phyloP scores from a whole-genome alignment of 2,888 invertebrate genomes.

The Hybos culiciformis region DNA sequence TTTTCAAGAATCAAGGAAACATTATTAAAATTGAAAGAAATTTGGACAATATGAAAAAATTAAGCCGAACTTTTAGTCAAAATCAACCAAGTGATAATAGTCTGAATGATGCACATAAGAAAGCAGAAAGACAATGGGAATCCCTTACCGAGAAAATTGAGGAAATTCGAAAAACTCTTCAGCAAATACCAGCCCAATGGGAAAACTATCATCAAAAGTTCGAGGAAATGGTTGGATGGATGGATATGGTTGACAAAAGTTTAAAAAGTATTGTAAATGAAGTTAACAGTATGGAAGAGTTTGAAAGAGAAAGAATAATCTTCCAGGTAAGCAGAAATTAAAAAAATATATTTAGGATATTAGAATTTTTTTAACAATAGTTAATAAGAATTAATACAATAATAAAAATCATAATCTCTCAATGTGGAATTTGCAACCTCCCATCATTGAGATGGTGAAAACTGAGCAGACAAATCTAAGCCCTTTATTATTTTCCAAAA shows the following conservation, averaged over 20 bases:
- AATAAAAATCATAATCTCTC: too few relatives aligned
- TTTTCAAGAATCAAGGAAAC: constrained; percentile 56
- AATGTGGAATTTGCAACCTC: too few relatives aligned
- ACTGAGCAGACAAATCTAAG: too few relatives aligned
- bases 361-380: constrained; percentile 1
- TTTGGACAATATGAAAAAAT: constrained; percentile 61
- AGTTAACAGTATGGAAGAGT: constrained; percentile 74
- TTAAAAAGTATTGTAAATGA: constrained; percentile 73
- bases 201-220: constrained; percentile 69
- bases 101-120: constrained; percentile 47
- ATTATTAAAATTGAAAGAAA: constrained; percentile 58
- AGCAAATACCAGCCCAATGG: constrained; percentile 86
- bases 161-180: constrained; percentile 54
- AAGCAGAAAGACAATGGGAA: constrained; percentile 64
- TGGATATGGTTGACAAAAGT: constrained; percentile 75
- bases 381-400: too few relatives aligned
- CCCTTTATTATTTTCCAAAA: too few relatives aligned
- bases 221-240: constrained; percentile 74
- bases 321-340: constrained; percentile 57
- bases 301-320: constrained; percentile 74
- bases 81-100: constrained; percentile 53
- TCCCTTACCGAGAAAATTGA: constrained; percentile 56
- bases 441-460: too few relatives aligned
- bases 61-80: constrained; percentile 53
- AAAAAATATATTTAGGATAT: not conserved